A percentile compares a stretch with the other conserved stretches of the same genome.
phyloP scores from a whole-genome alignment of 2,797 vertebrate species.

The Chiloscyllium punctatum region DNA sequence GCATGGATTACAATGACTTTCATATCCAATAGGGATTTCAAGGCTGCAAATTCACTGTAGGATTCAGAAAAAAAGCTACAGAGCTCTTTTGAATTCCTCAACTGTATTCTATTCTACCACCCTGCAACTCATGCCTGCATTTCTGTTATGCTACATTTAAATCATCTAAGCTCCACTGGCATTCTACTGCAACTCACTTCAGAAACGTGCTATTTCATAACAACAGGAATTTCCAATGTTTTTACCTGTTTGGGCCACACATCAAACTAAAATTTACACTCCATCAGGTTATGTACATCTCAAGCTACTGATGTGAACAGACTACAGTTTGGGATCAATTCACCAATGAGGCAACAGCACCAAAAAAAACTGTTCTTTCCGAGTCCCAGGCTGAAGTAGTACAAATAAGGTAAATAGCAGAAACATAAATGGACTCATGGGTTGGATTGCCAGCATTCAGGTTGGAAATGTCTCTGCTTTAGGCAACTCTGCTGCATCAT shows the following conservation, averaged over 20 bases:
- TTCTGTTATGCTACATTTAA: not conserved
- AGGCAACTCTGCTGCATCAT: not conserved
- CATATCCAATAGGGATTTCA: not conserved
- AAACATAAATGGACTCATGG: not conserved
- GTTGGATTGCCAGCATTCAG: not conserved
- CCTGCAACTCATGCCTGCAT: not conserved
- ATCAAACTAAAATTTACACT: not conserved
- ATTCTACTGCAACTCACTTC: not conserved
- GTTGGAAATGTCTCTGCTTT: not conserved
- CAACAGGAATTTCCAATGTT: not conserved
- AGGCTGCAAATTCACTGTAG: not conserved
- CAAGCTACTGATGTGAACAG: not conserved
- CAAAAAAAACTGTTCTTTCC: not conserved
- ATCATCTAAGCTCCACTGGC: not conserved
- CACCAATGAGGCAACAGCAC: not conserved
- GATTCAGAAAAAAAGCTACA: not conserved
- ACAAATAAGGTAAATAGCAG: not conserved
- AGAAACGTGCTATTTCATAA: not conserved
- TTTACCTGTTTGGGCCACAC: not conserved
- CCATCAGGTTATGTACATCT: not conserved
- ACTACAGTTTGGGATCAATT: not conserved
- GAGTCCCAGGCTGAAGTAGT: not conserved
- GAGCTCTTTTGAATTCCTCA: slow-evolving; percentile 1
- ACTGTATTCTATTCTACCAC: not conserved
- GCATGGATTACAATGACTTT: not conserved